Evolutionary conservation across 1,140 invertebrate species (phyloP).

Genomic region (Drosophila miranda): DNA sequence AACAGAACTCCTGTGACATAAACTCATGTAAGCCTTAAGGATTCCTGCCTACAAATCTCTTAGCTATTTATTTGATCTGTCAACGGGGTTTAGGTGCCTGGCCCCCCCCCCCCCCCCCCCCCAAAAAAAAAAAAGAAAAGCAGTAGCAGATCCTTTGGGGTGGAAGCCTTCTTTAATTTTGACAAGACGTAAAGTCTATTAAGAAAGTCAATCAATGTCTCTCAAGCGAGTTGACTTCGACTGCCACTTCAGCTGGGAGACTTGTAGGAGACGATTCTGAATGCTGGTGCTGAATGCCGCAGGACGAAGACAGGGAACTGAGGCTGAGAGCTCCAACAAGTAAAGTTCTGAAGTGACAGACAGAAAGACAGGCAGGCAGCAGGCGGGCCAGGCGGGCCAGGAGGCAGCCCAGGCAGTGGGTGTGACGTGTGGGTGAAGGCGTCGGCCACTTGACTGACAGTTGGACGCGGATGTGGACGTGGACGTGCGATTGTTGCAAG

Average conservation of each 20-base stretch:
- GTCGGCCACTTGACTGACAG: conserved; percentile 75
- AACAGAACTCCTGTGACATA: no score
- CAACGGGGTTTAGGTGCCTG: background rate
- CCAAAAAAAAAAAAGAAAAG: background rate
- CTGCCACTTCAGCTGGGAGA: conserved; percentile 43
- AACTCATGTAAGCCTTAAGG: no score
- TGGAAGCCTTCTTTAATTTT: conserved; percentile 72
- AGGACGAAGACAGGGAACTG: background rate
- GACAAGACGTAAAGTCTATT: conserved; percentile 81
- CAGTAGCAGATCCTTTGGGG: conserved; percentile 8
- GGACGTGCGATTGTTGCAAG: conserved; percentile 55
- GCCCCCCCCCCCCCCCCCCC: no score
- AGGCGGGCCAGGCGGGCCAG: conserved; percentile 20
- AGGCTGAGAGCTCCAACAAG: conserved; percentile 51
- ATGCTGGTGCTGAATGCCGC: conserved; percentile 26
- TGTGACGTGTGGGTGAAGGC: conserved; percentile 59
- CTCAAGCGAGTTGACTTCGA: conserved; percentile 71
- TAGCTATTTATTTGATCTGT: conserved; percentile 13
- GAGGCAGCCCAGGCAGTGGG: conserved; percentile 25
- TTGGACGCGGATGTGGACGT: conserved; percentile 65
- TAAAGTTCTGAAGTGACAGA: conserved; percentile 74
- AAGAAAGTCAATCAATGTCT: conserved; percentile 82
- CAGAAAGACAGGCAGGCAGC: conserved; percentile 24
- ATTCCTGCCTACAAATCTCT: background rate
- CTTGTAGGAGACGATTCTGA: conserved; percentile 13